phyloP scores from a whole-genome alignment of 2,113 vertebrate species.

The Trochalopteron elliotii region DNA sequence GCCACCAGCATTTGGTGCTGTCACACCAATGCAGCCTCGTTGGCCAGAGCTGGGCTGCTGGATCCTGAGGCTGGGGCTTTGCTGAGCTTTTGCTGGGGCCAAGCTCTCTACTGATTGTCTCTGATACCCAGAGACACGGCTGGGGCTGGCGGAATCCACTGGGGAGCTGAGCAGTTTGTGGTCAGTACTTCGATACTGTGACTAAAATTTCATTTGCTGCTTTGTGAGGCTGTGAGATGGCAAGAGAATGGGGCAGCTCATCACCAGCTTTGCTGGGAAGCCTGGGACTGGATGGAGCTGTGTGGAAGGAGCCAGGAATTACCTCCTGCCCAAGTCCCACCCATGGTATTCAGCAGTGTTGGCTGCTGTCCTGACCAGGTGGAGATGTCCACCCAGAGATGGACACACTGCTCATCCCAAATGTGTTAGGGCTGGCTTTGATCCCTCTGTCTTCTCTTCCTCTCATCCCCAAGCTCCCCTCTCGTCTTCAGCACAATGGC shows the following conservation, averaged over 20 bases:
- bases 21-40: neutral
- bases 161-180: neutral
- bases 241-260: neutral
- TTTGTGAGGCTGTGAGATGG: neutral
- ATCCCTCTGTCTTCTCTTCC: neutral
- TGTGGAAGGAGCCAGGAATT: neutral
- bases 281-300: neutral
- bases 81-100: neutral
- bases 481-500: conserved; percentile 13
- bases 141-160: neutral
- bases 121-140: neutral
- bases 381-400: neutral
- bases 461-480: neutral
- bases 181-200: neutral
- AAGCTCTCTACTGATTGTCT: neutral
- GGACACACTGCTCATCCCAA: neutral
- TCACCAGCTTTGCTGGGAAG: neutral
- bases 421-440: neutral
- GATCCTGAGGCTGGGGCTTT: neutral
- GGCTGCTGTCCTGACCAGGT: neutral
- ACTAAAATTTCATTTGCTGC: neutral
- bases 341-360: neutral
- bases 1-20: neutral
- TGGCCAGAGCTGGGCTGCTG: neutral
- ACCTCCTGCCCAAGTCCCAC: neutral